Conservation (phyloP, 2,888 invertebrate species). For the Synanthedon tipuliformis region DNA sequence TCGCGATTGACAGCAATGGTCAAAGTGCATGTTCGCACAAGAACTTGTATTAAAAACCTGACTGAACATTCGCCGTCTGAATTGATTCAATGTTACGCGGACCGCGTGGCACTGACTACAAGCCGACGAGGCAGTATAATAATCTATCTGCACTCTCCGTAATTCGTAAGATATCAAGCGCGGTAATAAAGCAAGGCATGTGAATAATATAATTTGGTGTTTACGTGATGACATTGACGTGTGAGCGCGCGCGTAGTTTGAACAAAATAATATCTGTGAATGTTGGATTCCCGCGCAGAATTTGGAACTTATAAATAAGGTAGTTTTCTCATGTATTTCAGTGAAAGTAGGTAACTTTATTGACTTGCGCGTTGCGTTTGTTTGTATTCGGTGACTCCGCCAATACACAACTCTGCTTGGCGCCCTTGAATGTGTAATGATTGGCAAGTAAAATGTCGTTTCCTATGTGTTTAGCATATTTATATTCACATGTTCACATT, state of each 20-base stretch:
- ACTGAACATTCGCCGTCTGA: conserved; percentile 19
- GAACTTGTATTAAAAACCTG: conserved; percentile 15
- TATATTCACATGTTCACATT: no score
- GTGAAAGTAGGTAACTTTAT: conserved; percentile 40
- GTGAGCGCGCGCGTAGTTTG: conserved; percentile 47
- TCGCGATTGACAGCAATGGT: conserved; percentile 26
- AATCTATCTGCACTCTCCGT: not conserved
- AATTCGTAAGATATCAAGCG: not conserved
- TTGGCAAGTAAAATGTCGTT: conserved; percentile 32
- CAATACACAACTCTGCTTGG: conserved; percentile 19
- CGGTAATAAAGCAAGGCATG: conserved; percentile 4
- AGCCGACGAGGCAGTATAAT: not conserved
- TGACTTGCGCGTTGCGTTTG: conserved; percentile 28
- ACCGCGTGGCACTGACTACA: not conserved
- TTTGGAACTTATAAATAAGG: not conserved
- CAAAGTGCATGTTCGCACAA: conserved; percentile 31
- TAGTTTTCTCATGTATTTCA: conserved; percentile 11
- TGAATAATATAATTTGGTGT: conserved; percentile 6
- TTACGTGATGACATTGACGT: conserved; percentile 44
- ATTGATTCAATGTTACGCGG: conserved; percentile 13
- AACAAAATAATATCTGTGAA: conserved; percentile 2
- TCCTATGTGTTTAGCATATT: not conserved
- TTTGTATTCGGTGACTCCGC: conserved; percentile 38
- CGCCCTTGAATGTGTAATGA: conserved; percentile 31
- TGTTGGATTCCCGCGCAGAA: conserved; percentile 7